phyloP scores from a whole-genome alignment of 1,140 invertebrate genomes.

The Oryzaephilus surinamensis region DNA sequence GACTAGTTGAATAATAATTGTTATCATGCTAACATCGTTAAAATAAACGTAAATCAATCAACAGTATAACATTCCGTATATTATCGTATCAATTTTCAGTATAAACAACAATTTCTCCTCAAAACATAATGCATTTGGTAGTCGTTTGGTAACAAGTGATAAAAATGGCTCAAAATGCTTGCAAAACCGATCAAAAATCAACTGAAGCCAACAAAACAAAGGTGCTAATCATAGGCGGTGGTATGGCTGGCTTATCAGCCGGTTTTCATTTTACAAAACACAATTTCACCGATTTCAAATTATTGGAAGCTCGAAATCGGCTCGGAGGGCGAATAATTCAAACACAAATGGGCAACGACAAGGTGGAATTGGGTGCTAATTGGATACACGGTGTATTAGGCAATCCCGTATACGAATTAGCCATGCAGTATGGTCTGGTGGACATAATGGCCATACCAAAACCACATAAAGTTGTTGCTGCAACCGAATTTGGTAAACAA shows the following conservation, averaged over 20 bases:
- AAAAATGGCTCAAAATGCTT: background rate
- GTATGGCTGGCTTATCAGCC: slow-evolving; percentile 76
- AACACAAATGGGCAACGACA: slow-evolving; percentile 57
- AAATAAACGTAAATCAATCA: no score
- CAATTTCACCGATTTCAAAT: slow-evolving; percentile 63
- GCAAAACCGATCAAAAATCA: background rate
- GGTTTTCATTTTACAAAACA: slow-evolving; percentile 76
- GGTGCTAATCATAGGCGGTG: slow-evolving; percentile 75
- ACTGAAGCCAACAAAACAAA: no score
- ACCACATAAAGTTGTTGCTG: slow-evolving; percentile 76
- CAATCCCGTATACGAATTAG: slow-evolving; percentile 74
- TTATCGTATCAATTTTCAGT: background rate
- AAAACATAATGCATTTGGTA: background rate
- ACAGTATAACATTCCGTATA: no score
- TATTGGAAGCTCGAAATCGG: slow-evolving; percentile 68
- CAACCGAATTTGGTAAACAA: slow-evolving; percentile 75
- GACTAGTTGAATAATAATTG: no score
- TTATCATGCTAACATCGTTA: no score
- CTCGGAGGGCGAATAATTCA: slow-evolving; percentile 72
- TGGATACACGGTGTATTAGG: slow-evolving; percentile 85
- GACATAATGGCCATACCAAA: slow-evolving; percentile 72
- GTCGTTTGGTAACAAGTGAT: background rate
- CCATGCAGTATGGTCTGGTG: slow-evolving; percentile 69
- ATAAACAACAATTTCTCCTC: background rate
- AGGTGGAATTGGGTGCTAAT: slow-evolving; percentile 80